phyloP scores from a whole-genome alignment of 92 coral and sea anemone genomes.

The Epizoanthus stellaris region DNA sequence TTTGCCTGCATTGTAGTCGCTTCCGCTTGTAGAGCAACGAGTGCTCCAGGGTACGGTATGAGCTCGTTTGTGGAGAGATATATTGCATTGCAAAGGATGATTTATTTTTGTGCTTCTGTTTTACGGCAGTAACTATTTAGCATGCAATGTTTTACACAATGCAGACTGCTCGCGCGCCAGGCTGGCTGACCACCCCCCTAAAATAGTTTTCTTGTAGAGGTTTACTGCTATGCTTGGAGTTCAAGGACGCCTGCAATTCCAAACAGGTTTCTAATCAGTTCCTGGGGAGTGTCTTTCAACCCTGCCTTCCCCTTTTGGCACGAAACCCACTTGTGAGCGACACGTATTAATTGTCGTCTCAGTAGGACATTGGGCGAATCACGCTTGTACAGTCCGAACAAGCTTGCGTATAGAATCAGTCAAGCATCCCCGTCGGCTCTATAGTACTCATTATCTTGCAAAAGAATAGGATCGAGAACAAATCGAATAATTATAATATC shows the following conservation, averaged over 20 bases:
- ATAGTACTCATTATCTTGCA: constrained; percentile 52
- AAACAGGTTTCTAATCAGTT: constrained; percentile 20
- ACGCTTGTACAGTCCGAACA: not conserved
- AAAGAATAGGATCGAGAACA: constrained; percentile 65
- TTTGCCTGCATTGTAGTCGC: constrained; percentile 29
- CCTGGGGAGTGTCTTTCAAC: constrained; percentile 49
- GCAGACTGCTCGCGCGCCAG: constrained; percentile 20
- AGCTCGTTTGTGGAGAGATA: constrained; percentile 36
- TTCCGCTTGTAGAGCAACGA: constrained; percentile 47
- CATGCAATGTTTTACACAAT: not conserved
- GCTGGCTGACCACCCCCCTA: not conserved
- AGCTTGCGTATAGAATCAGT: not conserved
- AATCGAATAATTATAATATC: constrained; percentile 79
- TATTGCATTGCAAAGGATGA: constrained; percentile 15
- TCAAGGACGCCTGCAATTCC: constrained; percentile 30
- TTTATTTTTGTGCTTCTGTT: constrained; percentile 8
- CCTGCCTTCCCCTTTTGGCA: constrained; percentile 43
- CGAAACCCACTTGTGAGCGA: constrained; percentile 39
- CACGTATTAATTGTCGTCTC: constrained; percentile 26
- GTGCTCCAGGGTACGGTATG: constrained; percentile 30
- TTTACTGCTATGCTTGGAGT: constrained; percentile 1
- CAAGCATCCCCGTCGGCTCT: constrained; percentile 48
- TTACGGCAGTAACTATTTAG: not conserved
- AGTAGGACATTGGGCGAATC: constrained; percentile 21
- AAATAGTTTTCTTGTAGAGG: not conserved